phyloP scores from a whole-genome alignment of 2,113 vertebrate species.

The Phaethornis superciliosus region DNA sequence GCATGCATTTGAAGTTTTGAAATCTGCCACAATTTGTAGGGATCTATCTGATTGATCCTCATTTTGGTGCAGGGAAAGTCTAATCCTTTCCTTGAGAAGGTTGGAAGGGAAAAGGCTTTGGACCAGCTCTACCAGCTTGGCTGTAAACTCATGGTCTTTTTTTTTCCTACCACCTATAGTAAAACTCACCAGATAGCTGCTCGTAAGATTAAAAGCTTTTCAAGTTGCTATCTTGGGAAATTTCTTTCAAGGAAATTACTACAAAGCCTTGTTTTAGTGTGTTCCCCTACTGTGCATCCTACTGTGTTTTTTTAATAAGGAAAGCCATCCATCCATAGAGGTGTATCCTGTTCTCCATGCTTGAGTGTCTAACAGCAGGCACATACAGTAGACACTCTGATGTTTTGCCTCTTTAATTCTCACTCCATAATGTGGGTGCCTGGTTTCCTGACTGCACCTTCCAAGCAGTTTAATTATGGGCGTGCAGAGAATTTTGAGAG shows the following conservation, averaged over 20 bases:
- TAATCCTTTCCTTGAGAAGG: slow-evolving; percentile 18
- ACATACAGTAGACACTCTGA: slow-evolving; percentile 81
- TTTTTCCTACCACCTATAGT: slow-evolving; percentile 69
- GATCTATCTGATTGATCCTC: background rate
- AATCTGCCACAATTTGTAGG: background rate
- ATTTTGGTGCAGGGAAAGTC: background rate
- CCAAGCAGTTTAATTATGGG: slow-evolving; percentile 71
- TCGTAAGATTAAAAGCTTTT: slow-evolving; percentile 78
- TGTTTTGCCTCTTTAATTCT: slow-evolving; percentile 81
- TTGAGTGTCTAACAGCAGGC: slow-evolving; percentile 88
- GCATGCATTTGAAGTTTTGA: background rate
- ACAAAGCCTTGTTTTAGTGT: slow-evolving; percentile 93
- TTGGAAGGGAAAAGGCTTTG: slow-evolving; percentile 15
- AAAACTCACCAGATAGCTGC: slow-evolving; percentile 69
- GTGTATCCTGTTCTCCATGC: slow-evolving; percentile 98
- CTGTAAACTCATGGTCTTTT: slow-evolving; percentile 68
- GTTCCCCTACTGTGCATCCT: slow-evolving; percentile 89
- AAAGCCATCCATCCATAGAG: slow-evolving; percentile 97
- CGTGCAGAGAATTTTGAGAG: slow-evolving; percentile 55
- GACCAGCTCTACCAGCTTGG: slow-evolving; percentile 46
- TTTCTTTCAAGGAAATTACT: slow-evolving; percentile 88
- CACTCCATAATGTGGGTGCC: slow-evolving; percentile 72
- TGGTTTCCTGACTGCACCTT: slow-evolving; percentile 73
- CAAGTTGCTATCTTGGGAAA: slow-evolving; percentile 84
- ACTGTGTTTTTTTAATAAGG: slow-evolving; percentile 98